A percentile compares a stretch with the other conserved stretches of the same genome.
These are phyloP conservation scores for Phaethornis superciliosus DNA, from an alignment of 2,113 vertebrate genomes.

Conservation along the genomic window DNA sequence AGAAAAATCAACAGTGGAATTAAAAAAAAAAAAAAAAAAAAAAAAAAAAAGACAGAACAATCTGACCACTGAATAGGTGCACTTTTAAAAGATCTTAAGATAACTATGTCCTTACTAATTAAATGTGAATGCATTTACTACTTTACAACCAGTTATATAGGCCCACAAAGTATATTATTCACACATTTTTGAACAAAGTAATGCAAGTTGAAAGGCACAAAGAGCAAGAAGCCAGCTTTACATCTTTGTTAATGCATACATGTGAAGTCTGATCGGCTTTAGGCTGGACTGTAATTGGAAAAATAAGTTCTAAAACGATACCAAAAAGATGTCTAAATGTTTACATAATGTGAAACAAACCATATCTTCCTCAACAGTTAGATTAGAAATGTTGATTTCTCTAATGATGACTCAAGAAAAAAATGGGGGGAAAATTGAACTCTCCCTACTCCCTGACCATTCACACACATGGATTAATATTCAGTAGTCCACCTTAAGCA, in stretches of 20 bases:
- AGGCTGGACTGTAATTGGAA: not conserved
- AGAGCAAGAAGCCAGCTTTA: not conserved
- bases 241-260: not conserved
- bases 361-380: not conserved
- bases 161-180: not conserved
- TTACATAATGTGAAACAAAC: not conserved
- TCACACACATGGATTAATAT: not conserved
- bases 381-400: not conserved
- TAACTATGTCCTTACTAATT: conserved; percentile 29
- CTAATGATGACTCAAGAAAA: not conserved
- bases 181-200: conserved; percentile 21
- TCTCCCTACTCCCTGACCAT: not conserved
- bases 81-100: conserved; percentile 31
- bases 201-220: conserved; percentile 24
- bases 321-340: not conserved
- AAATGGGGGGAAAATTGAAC: not conserved
- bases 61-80: not conserved
- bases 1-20: conserved; percentile 40
- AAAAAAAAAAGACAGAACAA: not conserved
- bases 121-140: conserved; percentile 22
- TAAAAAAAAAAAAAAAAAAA: not conserved
- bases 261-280: not conserved
- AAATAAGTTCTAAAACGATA: not conserved
- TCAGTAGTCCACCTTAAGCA: conserved; percentile 10
- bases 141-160: conserved; percentile 20